phyloP scores from a whole-genome alignment of 1,140 invertebrate genomes.

The Cepaea nemoralis region DNA sequence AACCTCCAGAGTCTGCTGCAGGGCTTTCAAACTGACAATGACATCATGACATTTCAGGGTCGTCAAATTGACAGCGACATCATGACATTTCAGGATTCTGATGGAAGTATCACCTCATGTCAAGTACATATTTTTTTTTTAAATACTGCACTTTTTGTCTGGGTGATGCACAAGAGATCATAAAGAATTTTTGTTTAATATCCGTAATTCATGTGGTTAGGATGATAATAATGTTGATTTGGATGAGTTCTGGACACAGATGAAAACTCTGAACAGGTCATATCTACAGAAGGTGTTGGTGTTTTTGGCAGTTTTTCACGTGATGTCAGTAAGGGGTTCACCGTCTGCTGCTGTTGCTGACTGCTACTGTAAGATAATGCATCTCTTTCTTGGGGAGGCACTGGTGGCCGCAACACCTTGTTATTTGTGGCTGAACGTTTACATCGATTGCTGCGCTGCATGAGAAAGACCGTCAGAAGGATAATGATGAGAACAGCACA shows the following conservation, averaged over 20 bases:
- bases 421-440: not conserved
- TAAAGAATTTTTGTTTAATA: constrained; percentile 13
- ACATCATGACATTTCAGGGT: too few relatives aligned
- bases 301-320: constrained; percentile 53
- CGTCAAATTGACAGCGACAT: too few relatives aligned
- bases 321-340: constrained; percentile 45
- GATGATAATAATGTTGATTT: constrained; percentile 31
- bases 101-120: too few relatives aligned
- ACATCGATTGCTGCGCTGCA: constrained; percentile 53
- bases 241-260: constrained; percentile 62
- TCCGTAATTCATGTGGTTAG: constrained; percentile 30
- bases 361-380: constrained; percentile 46
- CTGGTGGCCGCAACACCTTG: constrained; percentile 50
- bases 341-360: constrained; percentile 47
- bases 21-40: too few relatives aligned
- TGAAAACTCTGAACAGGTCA: constrained; percentile 65
- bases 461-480: constrained; percentile 53
- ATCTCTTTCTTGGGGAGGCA: constrained; percentile 63
- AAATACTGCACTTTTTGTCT: not conserved
- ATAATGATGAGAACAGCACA: constrained; percentile 55
- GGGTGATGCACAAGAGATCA: not conserved
- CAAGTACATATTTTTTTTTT: too few relatives aligned
- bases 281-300: constrained; percentile 58
- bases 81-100: too few relatives aligned
- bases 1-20: too few relatives aligned